phyloP scores from a whole-genome alignment of 2,888 invertebrate species.

The Caenorhabditis afra region DNA sequence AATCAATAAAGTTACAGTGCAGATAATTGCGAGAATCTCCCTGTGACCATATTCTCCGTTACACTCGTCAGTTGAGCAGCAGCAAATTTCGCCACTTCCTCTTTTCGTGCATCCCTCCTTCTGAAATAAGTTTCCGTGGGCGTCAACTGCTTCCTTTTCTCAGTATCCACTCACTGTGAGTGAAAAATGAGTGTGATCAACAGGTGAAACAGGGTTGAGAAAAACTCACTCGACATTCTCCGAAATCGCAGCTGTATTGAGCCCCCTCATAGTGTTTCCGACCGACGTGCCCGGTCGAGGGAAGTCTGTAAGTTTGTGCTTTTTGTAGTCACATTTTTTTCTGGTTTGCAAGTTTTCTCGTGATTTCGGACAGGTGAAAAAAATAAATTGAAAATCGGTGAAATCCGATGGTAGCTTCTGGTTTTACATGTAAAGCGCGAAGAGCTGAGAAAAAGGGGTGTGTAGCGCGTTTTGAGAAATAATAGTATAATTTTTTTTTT shows the following conservation, averaged over 20 bases:
- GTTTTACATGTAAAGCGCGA: too few species aligned
- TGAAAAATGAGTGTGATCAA: not conserved
- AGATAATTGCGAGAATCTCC: too few species aligned
- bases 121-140: conserved; percentile 28
- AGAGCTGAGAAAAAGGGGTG: not conserved
- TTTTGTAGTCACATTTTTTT: not conserved
- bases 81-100: conserved; percentile 50
- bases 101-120: conserved; percentile 47
- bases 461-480: too few species aligned
- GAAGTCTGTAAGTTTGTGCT: conserved; percentile 40
- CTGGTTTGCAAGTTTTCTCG: not conserved
- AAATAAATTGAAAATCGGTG: too few species aligned
- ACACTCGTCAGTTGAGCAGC: conserved; percentile 56
- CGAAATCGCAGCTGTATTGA: conserved; percentile 58
- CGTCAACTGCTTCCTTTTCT: not conserved
- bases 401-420: too few species aligned
- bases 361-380: conserved; percentile 1
- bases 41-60: conserved; percentile 15
- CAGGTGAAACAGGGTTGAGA: conserved; percentile 3
- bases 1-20: not conserved
- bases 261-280: conserved; percentile 60
- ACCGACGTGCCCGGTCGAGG: conserved; percentile 54
- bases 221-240: conserved; percentile 52
- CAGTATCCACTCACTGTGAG: not conserved
- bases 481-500: too few species aligned